phyloP scores from a whole-genome alignment of 2,888 invertebrate genomes.

The Spisula solida region DNA sequence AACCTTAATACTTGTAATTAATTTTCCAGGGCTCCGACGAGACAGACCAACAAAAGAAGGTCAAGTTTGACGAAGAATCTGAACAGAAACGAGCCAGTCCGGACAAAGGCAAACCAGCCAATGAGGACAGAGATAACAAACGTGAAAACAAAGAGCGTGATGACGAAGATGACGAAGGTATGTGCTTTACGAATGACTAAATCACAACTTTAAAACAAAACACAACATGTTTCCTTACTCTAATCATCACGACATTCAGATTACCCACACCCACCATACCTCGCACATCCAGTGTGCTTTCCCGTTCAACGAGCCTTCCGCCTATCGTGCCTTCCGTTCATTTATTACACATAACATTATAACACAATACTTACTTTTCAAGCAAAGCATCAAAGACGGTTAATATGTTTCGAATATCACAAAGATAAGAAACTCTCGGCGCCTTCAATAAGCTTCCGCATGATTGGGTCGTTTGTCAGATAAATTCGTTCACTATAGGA shows the following conservation, averaged over 20 bases:
- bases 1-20: background rate
- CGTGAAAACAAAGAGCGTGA: background rate
- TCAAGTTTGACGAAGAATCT: slow-evolving; percentile 34
- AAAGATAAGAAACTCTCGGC: too few species aligned
- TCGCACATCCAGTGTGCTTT: background rate
- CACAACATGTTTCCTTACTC: background rate
- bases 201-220: background rate
- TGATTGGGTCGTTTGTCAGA: too few species aligned
- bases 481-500: too few species aligned
- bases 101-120: slow-evolving; percentile 1
- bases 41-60: slow-evolving; percentile 46
- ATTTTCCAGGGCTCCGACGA: slow-evolving; percentile 24
- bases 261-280: too few species aligned
- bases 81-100: slow-evolving; percentile 13
- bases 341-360: too few species aligned
- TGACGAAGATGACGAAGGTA: slow-evolving; percentile 30
- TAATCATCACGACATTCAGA: background rate
- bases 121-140: slow-evolving; percentile 22
- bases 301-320: too few species aligned
- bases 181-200: background rate
- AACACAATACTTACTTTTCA: too few species aligned
- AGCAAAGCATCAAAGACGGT: too few species aligned
- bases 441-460: too few species aligned
- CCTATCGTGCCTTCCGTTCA: too few species aligned
- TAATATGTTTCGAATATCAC: too few species aligned